Evolutionary conservation across 2,113 vertebrate species (phyloP).

Genomic region (Limanda limanda): DNA sequence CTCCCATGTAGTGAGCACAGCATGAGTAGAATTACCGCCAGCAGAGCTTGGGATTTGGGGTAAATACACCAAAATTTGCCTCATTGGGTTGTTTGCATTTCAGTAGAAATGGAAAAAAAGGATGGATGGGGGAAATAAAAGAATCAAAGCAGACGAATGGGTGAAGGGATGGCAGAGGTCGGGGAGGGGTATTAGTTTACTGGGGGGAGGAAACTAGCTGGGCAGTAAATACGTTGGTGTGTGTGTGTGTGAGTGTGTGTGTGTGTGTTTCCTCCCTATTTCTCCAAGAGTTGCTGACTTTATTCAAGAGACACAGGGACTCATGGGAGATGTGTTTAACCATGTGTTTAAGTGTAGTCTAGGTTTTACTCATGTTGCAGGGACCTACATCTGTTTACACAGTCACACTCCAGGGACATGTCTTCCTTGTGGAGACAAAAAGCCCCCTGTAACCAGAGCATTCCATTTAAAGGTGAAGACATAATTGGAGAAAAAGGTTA

Average conservation of each 20-base stretch:
- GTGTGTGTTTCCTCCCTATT: too few relatives aligned
- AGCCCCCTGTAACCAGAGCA: too few relatives aligned
- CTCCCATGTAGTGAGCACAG: slow-evolving; percentile 30
- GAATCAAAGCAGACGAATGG: slow-evolving; percentile 27
- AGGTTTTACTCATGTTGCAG: too few relatives aligned
- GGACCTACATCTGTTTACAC: too few relatives aligned
- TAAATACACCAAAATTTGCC: slow-evolving; percentile 95
- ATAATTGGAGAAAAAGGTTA: too few relatives aligned
- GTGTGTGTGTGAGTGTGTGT: not conserved
- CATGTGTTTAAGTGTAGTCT: not conserved
- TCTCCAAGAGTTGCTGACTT: slow-evolving; percentile 16
- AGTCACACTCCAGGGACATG: too few relatives aligned
- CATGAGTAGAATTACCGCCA: slow-evolving; percentile 85
- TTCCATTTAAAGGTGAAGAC: too few relatives aligned
- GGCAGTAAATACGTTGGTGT: slow-evolving; percentile 25
- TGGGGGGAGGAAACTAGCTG: slow-evolving; percentile 28
- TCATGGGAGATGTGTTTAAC: not conserved
- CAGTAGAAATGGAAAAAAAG: slow-evolving; percentile 55
- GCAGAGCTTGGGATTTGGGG: slow-evolving; percentile 81
- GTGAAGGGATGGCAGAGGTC: slow-evolving; percentile 36
- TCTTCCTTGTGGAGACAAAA: too few relatives aligned
- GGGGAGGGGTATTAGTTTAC: slow-evolving; percentile 14
- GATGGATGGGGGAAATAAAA: slow-evolving; percentile 32
- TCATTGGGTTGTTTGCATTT: slow-evolving; percentile 93
- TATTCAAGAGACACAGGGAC: not conserved